Evolutionary conservation across 2,113 vertebrate genomes (phyloP).

Genomic region (Strigops habroptila): DNA sequence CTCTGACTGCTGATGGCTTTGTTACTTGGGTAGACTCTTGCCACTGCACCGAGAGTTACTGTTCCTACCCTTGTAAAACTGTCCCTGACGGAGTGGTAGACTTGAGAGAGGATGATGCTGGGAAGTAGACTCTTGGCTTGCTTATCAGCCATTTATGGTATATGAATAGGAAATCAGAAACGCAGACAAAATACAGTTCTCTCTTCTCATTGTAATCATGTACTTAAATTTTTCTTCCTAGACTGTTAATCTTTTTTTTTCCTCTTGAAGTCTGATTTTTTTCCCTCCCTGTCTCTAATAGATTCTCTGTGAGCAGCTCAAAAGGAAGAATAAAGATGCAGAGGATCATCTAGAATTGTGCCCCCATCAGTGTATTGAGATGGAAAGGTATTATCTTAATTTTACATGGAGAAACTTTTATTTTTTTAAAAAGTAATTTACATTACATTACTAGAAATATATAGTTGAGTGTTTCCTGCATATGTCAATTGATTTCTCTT

Average conservation of each 20-base stretch:
- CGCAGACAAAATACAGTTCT: not conserved
- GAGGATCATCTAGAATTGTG: not conserved
- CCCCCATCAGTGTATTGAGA: conserved; percentile 13
- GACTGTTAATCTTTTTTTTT: not conserved
- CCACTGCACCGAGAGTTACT: not conserved
- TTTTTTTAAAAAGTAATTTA: not conserved
- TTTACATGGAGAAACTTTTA: not conserved
- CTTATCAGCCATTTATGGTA: not conserved
- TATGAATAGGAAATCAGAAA: not conserved
- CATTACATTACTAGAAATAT: not conserved
- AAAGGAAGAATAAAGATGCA: not conserved
- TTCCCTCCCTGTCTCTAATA: not conserved
- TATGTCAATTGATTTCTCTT: not conserved
- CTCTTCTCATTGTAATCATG: not conserved
- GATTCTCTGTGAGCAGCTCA: conserved; percentile 6
- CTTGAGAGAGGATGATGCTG: not conserved
- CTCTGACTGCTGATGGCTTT: not conserved
- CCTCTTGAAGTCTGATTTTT: not conserved
- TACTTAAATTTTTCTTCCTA: not conserved
- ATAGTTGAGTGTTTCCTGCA: not conserved
- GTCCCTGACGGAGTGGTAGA: not conserved
- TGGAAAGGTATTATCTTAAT: conserved; percentile 66
- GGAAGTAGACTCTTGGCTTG: not conserved
- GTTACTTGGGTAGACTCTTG: not conserved
- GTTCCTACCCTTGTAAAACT: not conserved